Conservation (phyloP, 1,140 invertebrate species). For the Drosophila persimilis region DNA sequence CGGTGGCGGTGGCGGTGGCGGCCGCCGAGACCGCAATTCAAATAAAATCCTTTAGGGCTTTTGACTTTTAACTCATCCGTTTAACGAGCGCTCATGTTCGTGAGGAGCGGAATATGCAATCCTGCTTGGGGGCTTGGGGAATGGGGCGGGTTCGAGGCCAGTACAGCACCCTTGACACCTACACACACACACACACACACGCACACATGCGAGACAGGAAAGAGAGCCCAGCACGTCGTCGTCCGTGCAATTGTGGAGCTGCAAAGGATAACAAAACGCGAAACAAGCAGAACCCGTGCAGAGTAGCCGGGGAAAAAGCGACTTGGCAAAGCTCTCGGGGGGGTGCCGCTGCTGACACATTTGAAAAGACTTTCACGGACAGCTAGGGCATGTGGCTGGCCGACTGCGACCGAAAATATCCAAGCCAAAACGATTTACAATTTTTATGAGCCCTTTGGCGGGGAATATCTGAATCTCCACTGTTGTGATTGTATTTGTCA, state of each 20-base stretch:
- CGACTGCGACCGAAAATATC: not conserved
- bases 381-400: not conserved
- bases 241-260: constrained; percentile 58
- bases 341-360: too few species aligned
- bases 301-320: not conserved
- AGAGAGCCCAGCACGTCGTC: constrained; percentile 52
- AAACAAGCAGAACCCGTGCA: constrained; percentile 36
- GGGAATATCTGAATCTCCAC: constrained; percentile 35
- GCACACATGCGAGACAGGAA: constrained; percentile 6
- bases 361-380: too few species aligned
- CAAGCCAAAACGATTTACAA: constrained; percentile 51
- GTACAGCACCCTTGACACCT: constrained; percentile 78
- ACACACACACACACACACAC: constrained; percentile 45
- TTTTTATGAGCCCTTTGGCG: constrained; percentile 59
- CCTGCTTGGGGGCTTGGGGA: not conserved
- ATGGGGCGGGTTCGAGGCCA: constrained; percentile 45
- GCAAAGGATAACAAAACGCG: constrained; percentile 62
- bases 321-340: not conserved
- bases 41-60: constrained; percentile 82
- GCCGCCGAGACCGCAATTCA: constrained; percentile 72
- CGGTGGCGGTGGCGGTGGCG: constrained; percentile 17
- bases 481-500: constrained; percentile 64
- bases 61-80: constrained; percentile 82
- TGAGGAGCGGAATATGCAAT: constrained; percentile 64
- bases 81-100: constrained; percentile 79